Base-by-base conservation (phyloP, 2,113 vertebrate genomes). In the Pyxicephalus adspersus region DNA sequence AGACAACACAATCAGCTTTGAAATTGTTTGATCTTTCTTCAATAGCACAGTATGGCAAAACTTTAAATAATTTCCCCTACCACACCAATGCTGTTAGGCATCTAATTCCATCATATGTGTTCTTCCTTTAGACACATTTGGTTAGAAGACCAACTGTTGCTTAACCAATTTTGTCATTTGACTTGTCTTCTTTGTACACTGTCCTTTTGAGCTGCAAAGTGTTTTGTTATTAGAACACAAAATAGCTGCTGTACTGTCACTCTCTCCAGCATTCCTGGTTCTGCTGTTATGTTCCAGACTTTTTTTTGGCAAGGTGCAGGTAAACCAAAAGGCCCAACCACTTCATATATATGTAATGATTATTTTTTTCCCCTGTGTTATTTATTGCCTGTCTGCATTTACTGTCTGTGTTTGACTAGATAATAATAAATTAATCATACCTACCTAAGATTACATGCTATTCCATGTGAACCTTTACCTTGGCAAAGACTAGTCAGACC, bases 381-480 rank as follows among this genome's bases (percentile, higher is more conserved):
- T 68, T 66, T 74, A 26, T 29, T 71, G 87, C 86, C 86, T 85
- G 83, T 86, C 86, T 86, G 84, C 87, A 81, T 86, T 87, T 73
- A 19, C 84, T n/a, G 61, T 63, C 70, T 52, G 71, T 88, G 80
- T 81, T 81, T 81, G 68, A 81, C 58, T 82, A 82, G 80, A 74
- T 82, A 73, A 75, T 81, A 74, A 81, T 75, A 75, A 82, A 75
- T 75, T 54, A 29, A 64, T 75, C 61, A 75, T 82, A 75, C 80
- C 71, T 66, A 52, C 61, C 52, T 2, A 13, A 17, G n/a, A n/a
- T n/a, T n/a, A n/a, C n/a, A 9, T 23, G 34, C 13, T 0, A 16
- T 6, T 50, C 4, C 57, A 11, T n/a, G 50, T n/a, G n/a, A n/a
- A 34, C 15, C 23, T 15, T 4, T 61, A 19, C 64, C 26, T 79